These are phyloP conservation scores for Cheilinus undulatus DNA, from an alignment of 2,113 vertebrate genomes.

Conservation along the genomic window DNA sequence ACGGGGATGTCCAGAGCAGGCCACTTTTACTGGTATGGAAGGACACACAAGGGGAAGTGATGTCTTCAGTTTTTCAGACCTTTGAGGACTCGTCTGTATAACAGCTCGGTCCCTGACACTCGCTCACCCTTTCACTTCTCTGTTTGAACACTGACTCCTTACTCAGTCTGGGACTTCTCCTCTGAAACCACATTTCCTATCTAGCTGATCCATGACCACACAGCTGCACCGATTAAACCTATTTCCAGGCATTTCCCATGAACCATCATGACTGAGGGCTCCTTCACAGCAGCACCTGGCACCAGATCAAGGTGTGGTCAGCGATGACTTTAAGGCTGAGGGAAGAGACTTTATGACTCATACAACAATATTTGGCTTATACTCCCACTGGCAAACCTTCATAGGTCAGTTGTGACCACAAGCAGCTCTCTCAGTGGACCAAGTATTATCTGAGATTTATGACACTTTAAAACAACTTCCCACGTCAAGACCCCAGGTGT, in stretches of 20 bases:
- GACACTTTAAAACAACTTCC: no score
- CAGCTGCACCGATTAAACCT: neutral
- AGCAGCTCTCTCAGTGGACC: no score
- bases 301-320: neutral
- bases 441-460: no score
- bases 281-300: neutral
- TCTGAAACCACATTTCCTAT: neutral
- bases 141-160: no score
- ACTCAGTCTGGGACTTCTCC: neutral
- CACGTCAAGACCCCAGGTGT: no score
- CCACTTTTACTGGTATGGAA: neutral
- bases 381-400: no score
- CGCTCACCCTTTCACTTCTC: neutral
- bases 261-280: neutral
- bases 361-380: no score
- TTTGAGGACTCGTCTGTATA: no score
- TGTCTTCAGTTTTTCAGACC: neutral
- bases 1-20: no score
- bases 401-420: no score
- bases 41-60: neutral
- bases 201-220: neutral
- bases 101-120: neutral
- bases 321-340: neutral
- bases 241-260: neutral
- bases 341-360: no score